Evolutionary conservation across 2,888 invertebrate genomes (phyloP), one percentile per base, ranked within the genome.

Genomic region (Spodoptera exigua): DNA sequence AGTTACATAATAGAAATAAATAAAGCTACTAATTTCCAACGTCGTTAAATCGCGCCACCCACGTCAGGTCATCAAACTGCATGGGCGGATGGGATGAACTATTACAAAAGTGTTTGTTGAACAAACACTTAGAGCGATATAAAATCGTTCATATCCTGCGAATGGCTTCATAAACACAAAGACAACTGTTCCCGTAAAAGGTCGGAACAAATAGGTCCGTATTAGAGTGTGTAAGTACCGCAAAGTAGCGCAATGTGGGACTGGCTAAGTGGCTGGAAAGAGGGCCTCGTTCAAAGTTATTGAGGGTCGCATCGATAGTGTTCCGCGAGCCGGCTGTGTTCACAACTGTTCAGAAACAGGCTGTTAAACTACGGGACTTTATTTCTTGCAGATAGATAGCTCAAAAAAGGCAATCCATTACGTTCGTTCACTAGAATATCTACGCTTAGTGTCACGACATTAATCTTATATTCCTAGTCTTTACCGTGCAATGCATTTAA

Each of bases 241-340:
- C 54, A 61, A 36, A 48, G 48, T 48, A 41, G 27, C 46, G 34
- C 62, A 57, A 58, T 63, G 61, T 78, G 65, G 62, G 62, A 41
- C 46, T 48, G 56, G 66, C 47, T 65, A 68, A 78, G 75, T 77
- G 72, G 43, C 58, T 56, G 64, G 51, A 70, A 66, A 63, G 61
- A 63, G 67, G 49, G 57, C 58, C 37, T 27, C 35, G 61, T 49
- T 58, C 17, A 56, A 75, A 61, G 56, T 63, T 64, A 59, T 56
- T 36, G 52, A 63, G 59, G 39, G 47, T 40, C 40, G 56, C 47
- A 61, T 74, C 70, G 55, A 51, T 52, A 70, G 36, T 56, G 39
- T 21, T 45, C 43, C 34, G 45, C 47, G 36, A 63, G 53, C 34
- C 64, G 63, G 64, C 72, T 62, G 41, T 55, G 16, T 67, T 56